Evolutionary conservation across 1,140 invertebrate species (phyloP).

Genomic region (Apis mellifera): Amel_HAv3.1 CM009933.2:635501-636000

Average conservation of each 20-base stretch:
- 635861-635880: constrained; percentile 60
- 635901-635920: constrained; percentile 50
- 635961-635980: constrained; percentile 52
- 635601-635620: constrained; percentile 42
- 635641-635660: constrained; percentile 54
- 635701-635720: constrained; percentile 6
- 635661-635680: constrained; percentile 49
- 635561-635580: constrained; percentile 67
- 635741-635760: constrained; percentile 39
- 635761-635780: constrained; percentile 43
- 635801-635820: constrained; percentile 40
- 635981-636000: constrained; percentile 73
- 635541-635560: constrained; percentile 21
- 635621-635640: constrained; percentile 43
- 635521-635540: constrained; percentile 27
- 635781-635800: constrained; percentile 49
- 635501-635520: constrained; percentile 57
- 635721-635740: constrained; percentile 17
- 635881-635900: constrained; percentile 52
- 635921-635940: constrained; percentile 49
- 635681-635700: constrained; percentile 54
- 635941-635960: constrained; percentile 58
- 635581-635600: constrained; percentile 56
- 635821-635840: constrained; percentile 61
- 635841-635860: constrained; percentile 45